phyloP scores from a whole-genome alignment of 2,888 invertebrate species.

The Acrobeloides nanus region DNA sequence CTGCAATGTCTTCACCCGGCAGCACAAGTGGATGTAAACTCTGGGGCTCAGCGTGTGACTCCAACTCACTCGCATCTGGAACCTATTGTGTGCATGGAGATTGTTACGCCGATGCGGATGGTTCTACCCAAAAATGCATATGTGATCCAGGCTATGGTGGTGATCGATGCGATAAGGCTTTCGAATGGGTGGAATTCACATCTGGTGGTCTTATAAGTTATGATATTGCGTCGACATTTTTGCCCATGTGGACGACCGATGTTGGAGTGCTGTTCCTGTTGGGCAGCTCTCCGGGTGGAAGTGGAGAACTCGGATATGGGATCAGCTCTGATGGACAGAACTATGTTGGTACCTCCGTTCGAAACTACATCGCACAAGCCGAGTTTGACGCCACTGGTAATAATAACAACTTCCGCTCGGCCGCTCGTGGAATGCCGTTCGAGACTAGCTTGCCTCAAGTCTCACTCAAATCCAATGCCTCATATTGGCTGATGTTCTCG shows the following conservation, averaged over 20 bases:
- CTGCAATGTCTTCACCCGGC: slow-evolving; percentile 66
- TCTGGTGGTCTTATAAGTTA: too few species aligned
- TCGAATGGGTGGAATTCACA: slow-evolving; percentile 48
- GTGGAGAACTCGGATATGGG: slow-evolving; percentile 55
- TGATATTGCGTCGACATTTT: background rate
- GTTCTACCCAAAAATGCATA: slow-evolving; percentile 63
- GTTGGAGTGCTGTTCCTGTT: slow-evolving; percentile 58
- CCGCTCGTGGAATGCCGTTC: too few species aligned
- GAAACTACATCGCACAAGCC: too few species aligned
- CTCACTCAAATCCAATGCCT: slow-evolving; percentile 29
- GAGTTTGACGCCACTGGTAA: too few species aligned
- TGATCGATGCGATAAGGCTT: slow-evolving; percentile 54
- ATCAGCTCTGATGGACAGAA: slow-evolving; percentile 27
- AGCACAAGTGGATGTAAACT: slow-evolving; percentile 73
- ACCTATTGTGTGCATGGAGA: slow-evolving; percentile 46
- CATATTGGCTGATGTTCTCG: slow-evolving; percentile 37
- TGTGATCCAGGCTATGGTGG: slow-evolving; percentile 94
- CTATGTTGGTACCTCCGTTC: slow-evolving; percentile 12
- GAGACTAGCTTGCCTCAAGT: slow-evolving; percentile 17
- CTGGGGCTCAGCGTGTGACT: slow-evolving; percentile 82
- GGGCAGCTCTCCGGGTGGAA: background rate
- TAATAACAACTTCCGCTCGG: too few species aligned
- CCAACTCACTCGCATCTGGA: too few species aligned
- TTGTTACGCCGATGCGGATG: slow-evolving; percentile 37
- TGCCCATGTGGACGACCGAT: background rate